These are phyloP conservation scores for Argyrosomus japonicus DNA, from an alignment of 2,113 vertebrate genomes.

Conservation along the genomic window DNA sequence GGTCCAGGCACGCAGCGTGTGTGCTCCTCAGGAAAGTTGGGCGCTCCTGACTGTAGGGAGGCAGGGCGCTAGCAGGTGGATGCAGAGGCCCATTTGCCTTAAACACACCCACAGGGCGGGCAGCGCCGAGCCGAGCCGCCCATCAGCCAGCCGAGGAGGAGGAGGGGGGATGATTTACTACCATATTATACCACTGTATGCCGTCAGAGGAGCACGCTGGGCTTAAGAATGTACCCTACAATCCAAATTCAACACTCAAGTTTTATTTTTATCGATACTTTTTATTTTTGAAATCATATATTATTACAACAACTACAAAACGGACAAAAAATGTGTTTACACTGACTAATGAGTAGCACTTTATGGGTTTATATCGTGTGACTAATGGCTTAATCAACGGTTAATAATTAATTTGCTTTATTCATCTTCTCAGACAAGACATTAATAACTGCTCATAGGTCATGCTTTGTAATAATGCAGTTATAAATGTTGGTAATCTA, in stretches of 20 bases:
- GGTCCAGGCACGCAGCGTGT: constrained; percentile 56
- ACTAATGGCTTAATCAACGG: neutral
- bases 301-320: neutral
- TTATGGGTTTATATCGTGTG: neutral
- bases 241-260: neutral
- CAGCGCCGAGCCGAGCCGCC: constrained; percentile 69
- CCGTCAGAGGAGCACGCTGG: neutral
- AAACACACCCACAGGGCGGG: constrained; percentile 82
- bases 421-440: neutral
- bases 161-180: constrained; percentile 30
- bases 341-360: neutral
- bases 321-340: too few relatives aligned
- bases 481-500: neutral
- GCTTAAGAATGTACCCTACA: too few relatives aligned
- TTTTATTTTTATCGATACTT: neutral
- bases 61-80: constrained; percentile 85
- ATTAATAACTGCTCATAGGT: neutral
- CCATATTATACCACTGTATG: neutral
- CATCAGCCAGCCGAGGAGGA: constrained; percentile 32
- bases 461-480: neutral
- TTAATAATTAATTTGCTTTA: neutral
- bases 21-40: constrained; percentile 69
- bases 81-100: constrained; percentile 71
- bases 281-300: neutral
- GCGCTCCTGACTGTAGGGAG: constrained; percentile 72